A percentile compares a stretch with the other conserved stretches of the same genome.
Conservation (phyloP, 2,888 invertebrate species). For the Adela reaumurella region DNA sequence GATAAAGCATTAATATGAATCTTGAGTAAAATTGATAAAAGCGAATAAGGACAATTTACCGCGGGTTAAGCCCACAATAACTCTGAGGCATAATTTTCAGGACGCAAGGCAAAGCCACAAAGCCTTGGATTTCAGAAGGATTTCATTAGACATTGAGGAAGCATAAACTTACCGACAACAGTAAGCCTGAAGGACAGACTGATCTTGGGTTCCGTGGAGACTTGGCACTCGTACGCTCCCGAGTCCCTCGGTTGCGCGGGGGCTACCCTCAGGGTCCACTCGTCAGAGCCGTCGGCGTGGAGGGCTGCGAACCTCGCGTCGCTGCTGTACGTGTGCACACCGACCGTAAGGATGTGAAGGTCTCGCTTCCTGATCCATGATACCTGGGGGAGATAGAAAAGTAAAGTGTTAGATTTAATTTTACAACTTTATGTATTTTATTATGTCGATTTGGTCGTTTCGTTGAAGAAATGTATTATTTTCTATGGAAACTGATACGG, state of each 20-base stretch:
- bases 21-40: no score
- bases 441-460: no score
- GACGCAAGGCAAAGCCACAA: no score
- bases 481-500: no score
- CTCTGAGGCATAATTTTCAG: no score
- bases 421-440: no score
- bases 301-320: conserved; percentile 62
- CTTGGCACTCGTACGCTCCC: conserved; percentile 88
- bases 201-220: conserved; percentile 88
- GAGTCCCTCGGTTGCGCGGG: conserved; percentile 71
- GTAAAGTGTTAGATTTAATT: background rate
- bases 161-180: conserved; percentile 68
- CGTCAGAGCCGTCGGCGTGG: conserved; percentile 60
- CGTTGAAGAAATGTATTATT: no score
- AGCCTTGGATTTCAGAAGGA: no score
- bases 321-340: conserved; percentile 62
- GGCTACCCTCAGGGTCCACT: conserved; percentile 60
- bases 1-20: no score
- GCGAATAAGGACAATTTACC: no score
- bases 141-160: no score
- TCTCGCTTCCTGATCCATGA: conserved; percentile 85
- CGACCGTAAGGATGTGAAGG: conserved; percentile 65
- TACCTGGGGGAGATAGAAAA: conserved; percentile 52
- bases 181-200: conserved; percentile 68
- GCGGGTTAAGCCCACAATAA: no score